Conservation (phyloP, 2,888 invertebrate species). For the Athetis lepigone region DNA sequence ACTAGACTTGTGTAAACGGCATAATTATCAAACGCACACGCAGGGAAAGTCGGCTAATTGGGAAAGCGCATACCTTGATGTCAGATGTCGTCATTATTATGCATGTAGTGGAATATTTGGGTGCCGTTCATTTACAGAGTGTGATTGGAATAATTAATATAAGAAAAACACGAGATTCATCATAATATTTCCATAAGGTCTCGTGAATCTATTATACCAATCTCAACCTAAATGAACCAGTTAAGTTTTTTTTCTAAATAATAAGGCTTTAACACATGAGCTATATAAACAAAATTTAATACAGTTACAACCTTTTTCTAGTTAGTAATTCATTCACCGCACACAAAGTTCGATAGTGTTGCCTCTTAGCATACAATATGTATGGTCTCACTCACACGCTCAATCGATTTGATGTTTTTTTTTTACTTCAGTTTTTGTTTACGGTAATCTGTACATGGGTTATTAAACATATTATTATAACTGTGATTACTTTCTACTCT, state of each 20-base stretch:
- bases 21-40: conserved; percentile 74
- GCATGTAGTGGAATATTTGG: conserved; percentile 43
- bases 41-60: conserved; percentile 76
- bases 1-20: conserved; percentile 74
- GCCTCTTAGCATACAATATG: conserved; percentile 36
- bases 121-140: conserved; percentile 27
- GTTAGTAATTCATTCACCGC: conserved; percentile 68
- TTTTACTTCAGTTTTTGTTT: too few species aligned
- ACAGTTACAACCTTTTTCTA: conserved; percentile 50
- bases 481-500: too few species aligned
- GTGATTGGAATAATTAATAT: conserved; percentile 55
- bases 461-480: too few species aligned
- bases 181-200: conserved; percentile 12
- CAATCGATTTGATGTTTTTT: neutral
- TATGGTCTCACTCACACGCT: conserved; percentile 10
- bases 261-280: neutral
- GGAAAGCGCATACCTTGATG: conserved; percentile 73
- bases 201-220: conserved; percentile 7
- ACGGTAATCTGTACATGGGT: neutral
- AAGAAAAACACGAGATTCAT: conserved; percentile 20
- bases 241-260: conserved; percentile 4
- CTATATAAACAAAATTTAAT: conserved; percentile 15
- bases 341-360: conserved; percentile 57
- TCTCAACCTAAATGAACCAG: conserved; percentile 16
- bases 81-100: conserved; percentile 55